These are phyloP conservation scores for Phacellophora camtschatica DNA, from an alignment of 30 jellyfish, hydroid and myxozoan genomes.

Conservation along the genomic window DNA sequence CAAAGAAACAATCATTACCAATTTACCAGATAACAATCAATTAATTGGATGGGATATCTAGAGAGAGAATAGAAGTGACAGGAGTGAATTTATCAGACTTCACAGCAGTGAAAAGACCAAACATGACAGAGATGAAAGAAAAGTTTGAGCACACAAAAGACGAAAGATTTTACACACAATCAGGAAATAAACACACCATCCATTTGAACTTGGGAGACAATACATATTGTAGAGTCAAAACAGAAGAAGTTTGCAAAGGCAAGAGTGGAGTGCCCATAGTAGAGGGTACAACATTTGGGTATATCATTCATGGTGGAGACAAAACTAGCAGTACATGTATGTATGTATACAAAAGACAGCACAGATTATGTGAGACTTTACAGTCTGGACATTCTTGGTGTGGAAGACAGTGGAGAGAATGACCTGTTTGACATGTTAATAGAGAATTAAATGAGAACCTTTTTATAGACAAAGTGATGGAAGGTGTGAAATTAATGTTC, in stretches of 20 bases:
- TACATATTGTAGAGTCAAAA: conserved; percentile 33
- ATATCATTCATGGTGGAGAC: too few species aligned
- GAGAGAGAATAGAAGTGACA: conserved; percentile 54
- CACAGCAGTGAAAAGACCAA: conserved; percentile 52
- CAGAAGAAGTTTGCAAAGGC: not conserved
- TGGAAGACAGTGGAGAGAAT: conserved; percentile 31
- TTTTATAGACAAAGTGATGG: conserved; percentile 26
- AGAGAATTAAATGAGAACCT: conserved; percentile 8
- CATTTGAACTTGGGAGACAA: conserved; percentile 42
- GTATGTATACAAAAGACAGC: conserved; percentile 2
- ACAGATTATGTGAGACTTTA: conserved; percentile 33
- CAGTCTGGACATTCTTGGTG: conserved; percentile 9
- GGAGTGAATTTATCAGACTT: conserved; percentile 48
- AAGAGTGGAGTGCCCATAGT: conserved; percentile 10
- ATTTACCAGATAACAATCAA: conserved; percentile 21
- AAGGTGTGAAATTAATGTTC: conserved; percentile 55
- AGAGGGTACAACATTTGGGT: conserved; percentile 36
- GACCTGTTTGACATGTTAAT: conserved; percentile 12
- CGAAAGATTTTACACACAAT: conserved; percentile 13
- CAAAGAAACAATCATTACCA: conserved; percentile 37
- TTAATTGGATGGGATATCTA: conserved; percentile 28
- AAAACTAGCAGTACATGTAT: not conserved
- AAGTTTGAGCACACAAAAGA: conserved; percentile 53
- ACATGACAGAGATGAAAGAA: conserved; percentile 28
- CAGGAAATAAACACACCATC: conserved; percentile 16